phyloP scores from a whole-genome alignment of 2,113 vertebrate species.

The Sakesphorus luctuosus region DNA sequence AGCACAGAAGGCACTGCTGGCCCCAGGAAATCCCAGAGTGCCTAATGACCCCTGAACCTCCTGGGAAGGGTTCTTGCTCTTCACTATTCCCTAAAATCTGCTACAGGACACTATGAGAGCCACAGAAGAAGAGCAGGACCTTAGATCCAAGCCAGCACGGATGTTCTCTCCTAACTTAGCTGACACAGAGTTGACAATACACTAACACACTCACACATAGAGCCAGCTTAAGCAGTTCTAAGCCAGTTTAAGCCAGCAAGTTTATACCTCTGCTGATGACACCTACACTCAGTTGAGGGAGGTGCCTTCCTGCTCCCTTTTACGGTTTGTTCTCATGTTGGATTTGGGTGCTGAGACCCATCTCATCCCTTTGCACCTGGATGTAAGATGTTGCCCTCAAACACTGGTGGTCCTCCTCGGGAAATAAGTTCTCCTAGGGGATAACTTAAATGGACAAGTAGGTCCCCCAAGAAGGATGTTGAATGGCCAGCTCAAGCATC shows the following conservation, averaged over 20 bases:
- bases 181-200: rapidly evolving
- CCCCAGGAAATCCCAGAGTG: not conserved
- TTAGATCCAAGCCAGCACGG: not conserved
- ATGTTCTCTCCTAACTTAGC: not conserved
- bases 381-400: not conserved
- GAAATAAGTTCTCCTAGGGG: not conserved
- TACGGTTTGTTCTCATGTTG: not conserved
- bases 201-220: not conserved
- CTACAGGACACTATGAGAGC: not conserved
- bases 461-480: not conserved
- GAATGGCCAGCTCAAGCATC: not conserved
- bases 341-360: not conserved
- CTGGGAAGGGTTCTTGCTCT: not conserved
- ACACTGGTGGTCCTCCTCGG: not conserved
- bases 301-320: not conserved
- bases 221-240: not conserved
- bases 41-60: not conserved
- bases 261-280: not conserved
- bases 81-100: not conserved
- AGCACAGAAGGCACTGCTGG: not conserved
- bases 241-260: not conserved
- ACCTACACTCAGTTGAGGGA: not conserved
- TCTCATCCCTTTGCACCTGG: not conserved
- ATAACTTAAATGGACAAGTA: not conserved
- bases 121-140: not conserved